Conservation (phyloP, 1,140 invertebrate genomes). For the Physella acuta region DNA sequence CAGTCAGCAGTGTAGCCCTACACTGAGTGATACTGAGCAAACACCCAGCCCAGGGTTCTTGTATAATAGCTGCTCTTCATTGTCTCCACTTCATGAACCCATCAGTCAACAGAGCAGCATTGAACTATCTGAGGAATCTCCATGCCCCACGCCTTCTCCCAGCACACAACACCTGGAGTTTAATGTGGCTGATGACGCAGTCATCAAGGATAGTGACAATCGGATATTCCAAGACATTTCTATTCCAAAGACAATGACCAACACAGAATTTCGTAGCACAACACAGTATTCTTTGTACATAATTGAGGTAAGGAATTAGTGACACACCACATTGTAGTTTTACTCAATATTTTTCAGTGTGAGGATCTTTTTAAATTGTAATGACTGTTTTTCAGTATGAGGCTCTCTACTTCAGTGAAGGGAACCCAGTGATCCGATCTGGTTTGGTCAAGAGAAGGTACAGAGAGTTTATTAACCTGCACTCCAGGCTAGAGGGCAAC, state of each 20-base stretch:
- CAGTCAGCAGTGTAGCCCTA: neutral
- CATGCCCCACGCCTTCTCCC: constrained; percentile 6
- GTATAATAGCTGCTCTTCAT: neutral
- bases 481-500: constrained; percentile 60
- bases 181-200: neutral
- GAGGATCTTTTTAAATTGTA: neutral
- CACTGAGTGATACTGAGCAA: neutral
- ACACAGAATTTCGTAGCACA: constrained; percentile 33
- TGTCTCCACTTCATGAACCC: neutral
- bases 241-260: constrained; percentile 32
- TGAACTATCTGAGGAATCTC: neutral
- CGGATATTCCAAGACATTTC: constrained; percentile 36
- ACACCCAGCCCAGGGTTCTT: constrained; percentile 11
- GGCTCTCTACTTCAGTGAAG: constrained; percentile 39
- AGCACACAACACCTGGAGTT: neutral
- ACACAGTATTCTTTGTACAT: constrained; percentile 37
- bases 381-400: constrained; percentile 38
- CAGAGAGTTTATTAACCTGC: constrained; percentile 62
- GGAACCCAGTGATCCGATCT: constrained; percentile 41
- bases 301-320: constrained; percentile 34
- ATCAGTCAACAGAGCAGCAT: neutral
- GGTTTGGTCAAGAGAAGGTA: constrained; percentile 58
- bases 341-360: constrained; percentile 2
- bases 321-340: neutral
- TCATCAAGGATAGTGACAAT: neutral